Base-by-base conservation (phyloP, 2,888 invertebrate species). In the Limnephilus lunatus region DNA sequence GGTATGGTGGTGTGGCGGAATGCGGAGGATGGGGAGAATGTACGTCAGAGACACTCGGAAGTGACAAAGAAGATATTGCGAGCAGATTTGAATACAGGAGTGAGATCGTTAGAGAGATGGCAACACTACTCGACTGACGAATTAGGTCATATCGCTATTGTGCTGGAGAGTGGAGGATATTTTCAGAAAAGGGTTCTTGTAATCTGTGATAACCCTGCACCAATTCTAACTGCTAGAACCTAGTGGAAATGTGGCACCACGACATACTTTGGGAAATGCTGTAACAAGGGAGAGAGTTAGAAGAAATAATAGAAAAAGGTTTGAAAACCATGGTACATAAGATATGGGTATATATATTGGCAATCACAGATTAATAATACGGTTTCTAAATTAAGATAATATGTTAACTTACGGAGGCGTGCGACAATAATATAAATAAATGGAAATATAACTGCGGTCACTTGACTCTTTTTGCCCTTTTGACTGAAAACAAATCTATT, bases 51-150 rank as follows among this genome's bases (percentile, higher is more conserved):
- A 68, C 68, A 68, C 68, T 68, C 25, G 68, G 25, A 68, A 68
- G n/a, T 68, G 68, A 68, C 68, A 68, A 68, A 68, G 68, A 68
- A 7, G 68, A 68, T 68, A 25, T 44, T 68, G 68, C 68, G 68
- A 68, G 68, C 68, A n/a, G 68, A 68, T 68, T 68, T 68, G 68
- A 68, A 68, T 68, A 68, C 68, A n/a, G 68, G n/a, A 25, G 68
- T 68, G 68, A 68, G 68, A 68, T 68, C 68, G 68, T 68, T 68
- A 68, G 68, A 68, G 68, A 68, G 68, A 68, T 68, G 68, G 68
- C 68, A 68, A 68, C 68, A 68, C 68, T 68, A 68, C n/a, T 19
- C 68, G 68, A 68, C 25, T 68, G 68, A 68, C 68, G 68, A 68
- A 68, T 68, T 68, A 68, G 68, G n/a, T 68, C 68, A 68, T 4